Base-by-base conservation (phyloP, 92 coral and sea anemone genomes). In the Paramuricea clavata region DNA sequence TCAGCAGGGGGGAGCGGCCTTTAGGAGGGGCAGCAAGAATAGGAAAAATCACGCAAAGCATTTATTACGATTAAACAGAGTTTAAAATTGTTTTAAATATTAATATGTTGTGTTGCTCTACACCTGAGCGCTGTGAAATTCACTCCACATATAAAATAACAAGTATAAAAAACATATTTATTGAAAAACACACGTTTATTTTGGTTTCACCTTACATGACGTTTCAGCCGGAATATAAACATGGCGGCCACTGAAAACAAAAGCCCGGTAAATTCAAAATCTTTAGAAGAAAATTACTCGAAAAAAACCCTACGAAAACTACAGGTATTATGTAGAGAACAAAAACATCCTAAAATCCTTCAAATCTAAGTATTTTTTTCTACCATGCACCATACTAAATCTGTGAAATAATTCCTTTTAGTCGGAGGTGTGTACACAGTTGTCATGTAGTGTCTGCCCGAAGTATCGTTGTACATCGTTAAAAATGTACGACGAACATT, bases 401-500 rank as follows among this genome's bases (percentile, higher is more conserved):
- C 47, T 73, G 41, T 43, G 12, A 7, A 8, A 22, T 52, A 2
- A 28, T 78, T 52, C 2, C 34, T 19, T 17, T 25, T 6, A 93
- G 96, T 75, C 81, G 21, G 86, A 86, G 59, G 94, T 88, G 28
- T 90, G 94, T 54, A 50, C 91, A 36, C 86, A 83, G 82, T 57
- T 93, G 41, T 64, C 62, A 16, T 93, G 96, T 71, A 78, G 73
- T 25, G 44, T 81, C 56, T 93, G 96, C 71, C 86, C 92, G 16
- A 67, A 76, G 28, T 85, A 87, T 72, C 78, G 54, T 11, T 93
- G 87, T 32, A 93, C 93, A 7, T 88, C 94, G 21, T 49, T 93
- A 19, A 69, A 57, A 73, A 91, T 92, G 88, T 93, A 91, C 23
- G 89, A 91, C 34, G 96, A 88, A 76, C 96, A 93, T 82, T 74